Evolutionary conservation across 2,797 vertebrate genomes (phyloP).

Genomic region (Thamnophis elegans): DNA sequence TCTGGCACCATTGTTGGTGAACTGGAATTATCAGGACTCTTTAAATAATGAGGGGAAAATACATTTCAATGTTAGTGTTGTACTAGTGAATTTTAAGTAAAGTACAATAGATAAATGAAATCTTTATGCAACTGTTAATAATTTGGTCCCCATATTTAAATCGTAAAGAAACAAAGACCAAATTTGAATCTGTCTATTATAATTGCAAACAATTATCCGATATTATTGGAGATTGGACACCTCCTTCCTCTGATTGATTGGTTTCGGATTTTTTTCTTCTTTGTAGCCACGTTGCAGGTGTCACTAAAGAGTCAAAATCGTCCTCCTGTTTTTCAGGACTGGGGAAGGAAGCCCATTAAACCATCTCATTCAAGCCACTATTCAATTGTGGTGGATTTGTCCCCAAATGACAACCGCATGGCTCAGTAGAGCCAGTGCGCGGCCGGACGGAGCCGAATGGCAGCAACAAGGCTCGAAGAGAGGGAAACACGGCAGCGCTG

Average conservation of each 20-base stretch:
- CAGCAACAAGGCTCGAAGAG: neutral
- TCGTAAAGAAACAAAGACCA: neutral
- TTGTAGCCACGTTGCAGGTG: neutral
- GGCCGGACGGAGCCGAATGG: neutral
- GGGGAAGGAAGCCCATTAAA: neutral
- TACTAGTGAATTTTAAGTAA: neutral
- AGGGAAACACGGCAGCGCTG: neutral
- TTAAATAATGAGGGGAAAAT: neutral
- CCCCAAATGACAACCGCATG: neutral
- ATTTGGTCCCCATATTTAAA: neutral
- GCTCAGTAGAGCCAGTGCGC: neutral
- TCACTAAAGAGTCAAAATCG: neutral
- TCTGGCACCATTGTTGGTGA: neutral
- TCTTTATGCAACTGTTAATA: neutral
- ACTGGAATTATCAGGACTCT: neutral
- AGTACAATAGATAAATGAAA: neutral
- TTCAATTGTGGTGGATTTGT: neutral
- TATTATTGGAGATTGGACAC: neutral
- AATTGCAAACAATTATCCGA: neutral
- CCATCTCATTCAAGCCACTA: neutral
- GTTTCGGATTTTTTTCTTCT: rapidly evolving
- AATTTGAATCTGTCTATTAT: neutral
- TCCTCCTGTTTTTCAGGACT: neutral
- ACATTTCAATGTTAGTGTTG: neutral
- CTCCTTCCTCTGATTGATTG: neutral